Evolutionary conservation across 1,140 invertebrate species (phyloP).

Genomic region (Trichonephila clavata): DNA sequence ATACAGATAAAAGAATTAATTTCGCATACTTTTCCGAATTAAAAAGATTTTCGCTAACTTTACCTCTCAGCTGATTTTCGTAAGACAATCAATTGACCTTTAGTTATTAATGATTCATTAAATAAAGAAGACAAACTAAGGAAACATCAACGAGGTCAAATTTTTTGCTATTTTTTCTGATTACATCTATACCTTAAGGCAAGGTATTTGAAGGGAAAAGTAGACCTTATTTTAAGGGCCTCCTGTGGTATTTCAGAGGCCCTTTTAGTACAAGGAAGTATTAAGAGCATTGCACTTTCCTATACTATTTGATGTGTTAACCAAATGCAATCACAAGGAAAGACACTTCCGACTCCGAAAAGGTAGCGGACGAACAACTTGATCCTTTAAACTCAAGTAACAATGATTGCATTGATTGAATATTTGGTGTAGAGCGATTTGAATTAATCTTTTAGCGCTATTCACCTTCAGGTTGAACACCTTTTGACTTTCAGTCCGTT

Average conservation of each 20-base stretch:
- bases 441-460: background rate
- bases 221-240: constrained; percentile 15
- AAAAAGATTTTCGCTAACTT: too few species aligned
- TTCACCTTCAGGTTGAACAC: background rate
- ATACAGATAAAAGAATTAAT: too few species aligned
- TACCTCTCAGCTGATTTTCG: too few species aligned
- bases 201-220: background rate
- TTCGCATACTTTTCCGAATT: too few species aligned
- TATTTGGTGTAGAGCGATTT: background rate
- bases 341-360: background rate
- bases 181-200: background rate
- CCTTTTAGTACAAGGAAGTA: background rate
- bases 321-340: background rate
- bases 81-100: too few species aligned
- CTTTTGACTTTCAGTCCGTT: background rate
- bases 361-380: background rate
- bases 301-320: background rate
- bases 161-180: too few species aligned
- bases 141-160: too few species aligned
- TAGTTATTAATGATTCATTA: too few species aligned
- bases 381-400: background rate
- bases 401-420: background rate
- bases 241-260: background rate
- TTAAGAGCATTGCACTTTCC: background rate
- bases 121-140: too few species aligned